A percentile compares a stretch with the other conserved stretches of the same genome.
These are phyloP conservation scores for Cyrtorhinus lividipennis DNA, from an alignment of 1,140 invertebrate genomes.

Conservation along the genomic window DNA sequence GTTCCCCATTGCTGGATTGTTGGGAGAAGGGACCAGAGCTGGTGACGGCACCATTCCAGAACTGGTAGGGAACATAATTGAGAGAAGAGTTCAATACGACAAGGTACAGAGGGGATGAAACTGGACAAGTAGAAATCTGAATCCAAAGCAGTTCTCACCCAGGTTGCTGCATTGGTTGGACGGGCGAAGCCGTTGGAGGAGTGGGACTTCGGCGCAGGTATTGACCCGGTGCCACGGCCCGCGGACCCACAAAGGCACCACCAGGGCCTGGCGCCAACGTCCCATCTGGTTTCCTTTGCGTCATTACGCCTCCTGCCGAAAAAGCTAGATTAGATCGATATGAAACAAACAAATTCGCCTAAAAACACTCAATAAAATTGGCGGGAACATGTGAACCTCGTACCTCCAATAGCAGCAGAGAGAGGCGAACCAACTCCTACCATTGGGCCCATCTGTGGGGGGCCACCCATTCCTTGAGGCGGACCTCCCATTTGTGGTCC, in stretches of 20 bases:
- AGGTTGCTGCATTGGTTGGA: slow-evolving; percentile 21
- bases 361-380: too few relatives aligned
- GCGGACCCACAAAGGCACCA: slow-evolving; percentile 25
- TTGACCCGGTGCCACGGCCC: slow-evolving; percentile 46
- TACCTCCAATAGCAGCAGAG: background rate
- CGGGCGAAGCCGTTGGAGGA: slow-evolving; percentile 46
- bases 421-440: background rate
- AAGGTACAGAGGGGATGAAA: too few relatives aligned
- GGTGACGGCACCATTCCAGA: slow-evolving; percentile 51
- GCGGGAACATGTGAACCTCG: too few relatives aligned
- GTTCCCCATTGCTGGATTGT: slow-evolving; percentile 35
- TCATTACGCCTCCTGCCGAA: background rate
- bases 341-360: too few relatives aligned
- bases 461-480: background rate
- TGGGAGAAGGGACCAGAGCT: slow-evolving; percentile 50
- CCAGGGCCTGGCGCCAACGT: background rate
- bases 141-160: background rate
- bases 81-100: slow-evolving; percentile 1
- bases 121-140: background rate
- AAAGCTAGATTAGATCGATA: too few relatives aligned
- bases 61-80: slow-evolving; percentile 13
- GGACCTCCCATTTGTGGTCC: background rate
- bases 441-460: slow-evolving; percentile 11
- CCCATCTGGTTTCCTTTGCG: background rate
- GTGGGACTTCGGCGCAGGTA: slow-evolving; percentile 53